Evolutionary conservation across 2,113 vertebrate genomes (phyloP).

Genomic region (Pavo muticus): DNA sequence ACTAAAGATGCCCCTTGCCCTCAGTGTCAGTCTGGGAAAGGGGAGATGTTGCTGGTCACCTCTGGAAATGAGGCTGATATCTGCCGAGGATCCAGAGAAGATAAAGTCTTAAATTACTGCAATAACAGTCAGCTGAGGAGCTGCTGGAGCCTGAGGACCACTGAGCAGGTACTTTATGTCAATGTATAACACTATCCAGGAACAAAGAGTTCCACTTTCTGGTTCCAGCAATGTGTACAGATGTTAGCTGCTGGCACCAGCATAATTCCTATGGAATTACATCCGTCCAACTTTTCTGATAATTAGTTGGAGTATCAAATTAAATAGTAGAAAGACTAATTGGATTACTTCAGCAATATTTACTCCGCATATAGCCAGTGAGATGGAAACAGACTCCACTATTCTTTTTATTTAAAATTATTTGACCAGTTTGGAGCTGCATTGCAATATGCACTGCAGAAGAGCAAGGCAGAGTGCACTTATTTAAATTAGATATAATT

Average conservation of each 20-base stretch:
- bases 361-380: neutral
- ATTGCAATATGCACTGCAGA: slow-evolving; percentile 5
- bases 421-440: neutral
- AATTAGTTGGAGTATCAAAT: slow-evolving; percentile 27
- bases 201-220: neutral
- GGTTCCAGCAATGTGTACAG: neutral
- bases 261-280: neutral
- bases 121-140: neutral
- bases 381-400: neutral
- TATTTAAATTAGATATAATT: neutral
- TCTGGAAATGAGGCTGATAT: neutral
- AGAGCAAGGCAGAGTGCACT: neutral
- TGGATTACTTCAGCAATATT: slow-evolving; percentile 21
- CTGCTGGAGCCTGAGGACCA: neutral
- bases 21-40: neutral
- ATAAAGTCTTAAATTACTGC: neutral
- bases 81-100: neutral
- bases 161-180: neutral
- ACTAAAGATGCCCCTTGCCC: neutral
- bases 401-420: slow-evolving; percentile 15
- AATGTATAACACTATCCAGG: neutral
- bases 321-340: slow-evolving; percentile 1
- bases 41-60: neutral
- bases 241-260: neutral
- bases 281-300: neutral